Evolutionary conservation across 2,797 vertebrate species (phyloP).

Genomic region (Toxotes lorentzi): DNA sequence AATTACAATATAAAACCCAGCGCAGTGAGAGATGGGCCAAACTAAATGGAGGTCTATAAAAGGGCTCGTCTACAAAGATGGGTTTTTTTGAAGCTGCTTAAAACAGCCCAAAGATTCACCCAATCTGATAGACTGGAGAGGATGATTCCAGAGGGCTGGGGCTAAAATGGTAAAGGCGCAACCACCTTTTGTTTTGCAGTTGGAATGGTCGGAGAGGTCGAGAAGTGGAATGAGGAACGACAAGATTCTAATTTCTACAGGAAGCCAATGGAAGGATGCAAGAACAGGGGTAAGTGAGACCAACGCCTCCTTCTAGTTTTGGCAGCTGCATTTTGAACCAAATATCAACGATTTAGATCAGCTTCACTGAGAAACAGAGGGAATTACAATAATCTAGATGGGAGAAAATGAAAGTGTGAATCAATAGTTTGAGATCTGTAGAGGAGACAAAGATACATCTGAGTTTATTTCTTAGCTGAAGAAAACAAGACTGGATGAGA

Average conservation of each 20-base stretch:
- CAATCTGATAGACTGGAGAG: constrained; percentile 8
- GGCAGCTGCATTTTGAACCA: no score
- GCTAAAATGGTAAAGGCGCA: not conserved
- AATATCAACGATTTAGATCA: no score
- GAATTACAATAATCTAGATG: not conserved
- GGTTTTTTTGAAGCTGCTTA: not conserved
- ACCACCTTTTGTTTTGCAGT: constrained; percentile 5
- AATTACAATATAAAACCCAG: constrained; percentile 11
- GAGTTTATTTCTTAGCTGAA: not conserved
- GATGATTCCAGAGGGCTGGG: not conserved
- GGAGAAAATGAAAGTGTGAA: not conserved
- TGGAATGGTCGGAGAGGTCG: not conserved
- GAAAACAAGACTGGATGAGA: not conserved
- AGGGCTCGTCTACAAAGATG: not conserved
- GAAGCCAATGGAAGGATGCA: no score
- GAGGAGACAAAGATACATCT: not conserved
- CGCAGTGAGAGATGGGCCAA: not conserved
- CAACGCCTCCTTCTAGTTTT: no score
- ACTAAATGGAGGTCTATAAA: not conserved
- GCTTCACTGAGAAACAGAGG: no score
- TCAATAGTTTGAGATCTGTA: not conserved
- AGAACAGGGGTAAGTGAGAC: no score
- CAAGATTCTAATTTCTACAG: no score
- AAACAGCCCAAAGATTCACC: constrained; percentile 14
- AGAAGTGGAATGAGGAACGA: no score